Base-by-base conservation (phyloP, 2,113 vertebrate genomes). In the Paratilapia polleni region DNA sequence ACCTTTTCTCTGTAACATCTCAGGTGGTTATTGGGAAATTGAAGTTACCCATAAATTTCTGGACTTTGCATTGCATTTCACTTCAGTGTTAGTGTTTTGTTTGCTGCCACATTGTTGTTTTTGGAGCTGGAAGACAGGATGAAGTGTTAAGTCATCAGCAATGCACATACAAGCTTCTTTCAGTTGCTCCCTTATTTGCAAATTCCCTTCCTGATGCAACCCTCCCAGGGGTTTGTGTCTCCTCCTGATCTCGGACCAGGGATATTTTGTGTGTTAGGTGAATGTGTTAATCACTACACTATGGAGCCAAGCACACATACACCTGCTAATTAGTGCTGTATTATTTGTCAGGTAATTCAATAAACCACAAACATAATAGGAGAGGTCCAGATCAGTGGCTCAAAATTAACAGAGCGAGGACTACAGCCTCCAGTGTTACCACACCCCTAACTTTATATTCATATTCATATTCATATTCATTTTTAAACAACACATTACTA, bases 391-490 rank as follows among this genome's bases (percentile, higher is more conserved):
- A 49, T 15, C 0, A 68, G 22, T 47, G 64, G 22, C 64, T 70
- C 64, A 49, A 49, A 47, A 7, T 0, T 0, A 49, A 70, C 22
- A 70, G 41, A 68, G 19, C 24, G 9, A 28, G 15, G 24, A 15
- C 41, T 2, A 41, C 64, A 49, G 41, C 64, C 22, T 26, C 47
- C 38, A 41, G 10, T 41, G 14, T 2, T 8, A 24, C n/a, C 2
- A 1, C 64, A 68, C 22, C 14, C 22, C 64, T 47, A 68, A 68
- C 38, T 26, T 11, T 17, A 26, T 64, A 36, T 64, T 17, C 24
- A n/a, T n/a, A n/a, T n/a, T n/a, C n/a, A n/a, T n/a, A n/a, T n/a
- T n/a, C n/a, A n/a, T n/a, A n/a, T n/a, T n/a, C n/a, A n/a, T n/a
- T n/a, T n/a, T n/a, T n/a, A n/a, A n/a, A n/a, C n/a, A n/a, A n/a